Evolutionary conservation across 2,113 vertebrate genomes (phyloP), one percentile per base, ranked within the genome.

Genomic region (Brevimyrus niger): DNA sequence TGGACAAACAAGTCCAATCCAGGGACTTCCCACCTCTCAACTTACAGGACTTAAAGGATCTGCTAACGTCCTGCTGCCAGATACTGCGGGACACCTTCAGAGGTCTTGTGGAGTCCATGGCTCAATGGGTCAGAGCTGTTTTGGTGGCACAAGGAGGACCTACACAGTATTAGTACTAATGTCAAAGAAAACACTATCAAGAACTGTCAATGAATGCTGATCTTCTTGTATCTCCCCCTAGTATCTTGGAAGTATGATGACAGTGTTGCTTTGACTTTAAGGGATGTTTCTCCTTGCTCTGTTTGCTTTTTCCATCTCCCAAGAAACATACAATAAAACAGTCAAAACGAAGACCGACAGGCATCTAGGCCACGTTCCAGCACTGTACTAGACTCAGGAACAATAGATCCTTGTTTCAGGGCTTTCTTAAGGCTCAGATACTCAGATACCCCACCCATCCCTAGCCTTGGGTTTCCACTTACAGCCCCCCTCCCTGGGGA

Each of bases 401-500:
- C 61, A 73, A 88, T 73, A 23, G 87, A 27, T 89, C 58, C 90
- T 92, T 89, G 90, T 90, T 53, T 91, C 65, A 89, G 88, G 82
- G 50, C 61, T 88, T 47, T 48, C 44, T 83, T 65, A 46, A 53
- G n/a, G 44, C 65, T 51, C 3, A 38, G 23, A 27, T 73, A 48
- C 44, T 27, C 87, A 55, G 53, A 55, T 55, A 88, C 87, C 65
- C 88, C 69, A 51, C 87, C 87, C 65, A 50, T 87, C 46, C 38
- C 10, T 21, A 87, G 31, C 44, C 47, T 50, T 50, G 38, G 69
- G 86, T 90, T 42, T 90, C 50, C 35, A 13, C 86, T 90, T 90
- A 90, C 89, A 48, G 69, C 42, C 35, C 27, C 73, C 73, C 76
- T 38, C 31, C 86, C 86, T 73, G 2, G 21, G 65, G 86, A 50